Base-by-base conservation (phyloP, 2,888 invertebrate species). In the Dermolepida albohirtum region DNA sequence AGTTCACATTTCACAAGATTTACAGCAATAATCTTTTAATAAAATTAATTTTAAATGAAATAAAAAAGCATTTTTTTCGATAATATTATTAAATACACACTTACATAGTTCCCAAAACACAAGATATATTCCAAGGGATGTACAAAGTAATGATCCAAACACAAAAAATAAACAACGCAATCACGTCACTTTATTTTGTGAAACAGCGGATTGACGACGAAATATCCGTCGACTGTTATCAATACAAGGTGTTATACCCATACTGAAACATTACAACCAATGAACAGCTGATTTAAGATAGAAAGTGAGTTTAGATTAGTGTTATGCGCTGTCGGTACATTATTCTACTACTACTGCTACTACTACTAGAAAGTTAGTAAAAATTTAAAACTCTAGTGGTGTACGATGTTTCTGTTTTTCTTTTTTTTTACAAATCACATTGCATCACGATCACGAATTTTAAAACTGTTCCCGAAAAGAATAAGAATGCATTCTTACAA, bases 201-300 rank as follows among this genome's bases (percentile, higher is more conserved):
- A 57, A 57, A 57, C 57, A 44, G 12, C 57, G 57, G 57, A 57
- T 44, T 34, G 14, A 47, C 44, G 44, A 12, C n/a, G 40, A 22
- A 27, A 57, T 43, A 57, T 43, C 57, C 57, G 57, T 43, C 29
- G 27, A 27, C 14, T 34, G 34, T 34, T 34, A 29, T 54, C 54
- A 16, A 54, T 11, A 43, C 14, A 44, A 57, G 43, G 40, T 57
- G 44, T 43, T 57, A 27, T 43, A 44, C n/a, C 43, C n/a, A n/a
- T 29, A 57, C 57, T 57, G 57, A 22, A 57, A 43, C 22, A 57
- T 55, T 65, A 22, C 54, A 44, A 52, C 22, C 41, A 52, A 49
- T 66, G 49, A 52, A 66, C 66, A 57, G 55, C 66, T 66, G 66
- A 66, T 57, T 66, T 54, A 66, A 66, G 44, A 54, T 66, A 66